Evolutionary conservation across 2,888 invertebrate species (phyloP), one percentile per base, ranked within the genome.

Genomic region (Unio delphinus): DNA sequence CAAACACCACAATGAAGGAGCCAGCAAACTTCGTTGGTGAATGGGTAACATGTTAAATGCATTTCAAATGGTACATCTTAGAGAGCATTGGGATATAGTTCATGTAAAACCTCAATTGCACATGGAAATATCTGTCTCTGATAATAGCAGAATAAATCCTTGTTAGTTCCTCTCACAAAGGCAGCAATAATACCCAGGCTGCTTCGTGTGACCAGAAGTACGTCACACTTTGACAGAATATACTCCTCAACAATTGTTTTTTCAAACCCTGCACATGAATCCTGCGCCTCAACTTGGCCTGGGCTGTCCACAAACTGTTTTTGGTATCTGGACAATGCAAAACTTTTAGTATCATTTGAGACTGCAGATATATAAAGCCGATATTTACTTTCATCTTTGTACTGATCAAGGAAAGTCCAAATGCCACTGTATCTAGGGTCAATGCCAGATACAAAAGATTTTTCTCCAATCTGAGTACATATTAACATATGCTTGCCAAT

Each of bases 171-270:
- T 45, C 45, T 45, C 45, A 69, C 34, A 6, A 59, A 61, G 4
- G 60, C 69, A 7, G 72, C 72, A 23, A 64, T 55, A 7, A 72
- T 67, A 11, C 72, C 72, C 63, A 69, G 69, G n/a, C 72, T 69
- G 61, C 72, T 72, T 17, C 26, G 54, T 26, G 72, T 72, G 11
- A 72, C 34, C 15, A 72, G 65, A 15, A 72, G 23, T 11, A 57
- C 54, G 55, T 68, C 68, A 68, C 72, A 72, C 26, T 59, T 54
- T 45, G 54, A 54, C 59, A 72, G 61, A 17, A 69, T 58, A 55
- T 58, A 55, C 55, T 72, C 69, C 66, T 72, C 72, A 6, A 72
- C 30, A 55, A 72, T n/a, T 8, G 30, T 59, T 30, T 66, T 62
- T 69, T 69, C 69, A 34, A 69, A 69, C 20, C 67, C 68, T 1